A percentile compares a stretch with the other conserved stretches of the same genome.
These are phyloP conservation scores for Tokudaia muenninki DNA, from an alignment of 2,797 vertebrate genomes.

Conservation along the genomic window DNA sequence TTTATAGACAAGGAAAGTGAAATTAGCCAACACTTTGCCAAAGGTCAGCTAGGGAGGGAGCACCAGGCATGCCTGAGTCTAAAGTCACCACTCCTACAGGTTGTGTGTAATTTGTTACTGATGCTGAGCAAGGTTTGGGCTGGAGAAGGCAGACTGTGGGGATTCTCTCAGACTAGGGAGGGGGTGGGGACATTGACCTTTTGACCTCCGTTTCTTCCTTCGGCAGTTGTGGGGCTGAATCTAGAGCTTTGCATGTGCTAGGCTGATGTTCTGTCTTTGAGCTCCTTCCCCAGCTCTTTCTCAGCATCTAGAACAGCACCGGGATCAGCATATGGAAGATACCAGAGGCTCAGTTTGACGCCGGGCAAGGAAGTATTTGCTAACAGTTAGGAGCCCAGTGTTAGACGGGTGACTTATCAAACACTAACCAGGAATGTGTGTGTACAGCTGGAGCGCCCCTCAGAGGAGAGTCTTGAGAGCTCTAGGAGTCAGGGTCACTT, in stretches of 20 bases:
- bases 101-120: neutral
- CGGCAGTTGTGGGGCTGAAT: neutral
- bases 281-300: neutral
- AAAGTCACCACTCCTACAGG: neutral
- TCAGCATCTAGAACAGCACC: neutral
- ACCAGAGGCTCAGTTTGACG: neutral
- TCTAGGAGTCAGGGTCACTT: neutral
- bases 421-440: neutral
- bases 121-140: neutral
- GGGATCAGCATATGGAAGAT: neutral
- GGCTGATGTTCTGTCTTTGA: neutral
- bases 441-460: neutral
- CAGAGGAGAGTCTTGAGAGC: neutral
- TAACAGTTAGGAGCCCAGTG: neutral
- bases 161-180: neutral
- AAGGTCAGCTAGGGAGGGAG: neutral
- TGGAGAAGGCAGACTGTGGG: neutral
- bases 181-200: neutral
- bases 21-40: conserved; percentile 36
- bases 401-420: neutral
- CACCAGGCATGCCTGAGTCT: neutral
- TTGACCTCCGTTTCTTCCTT: neutral
- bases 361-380: neutral
- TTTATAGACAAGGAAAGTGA: conserved; percentile 42
- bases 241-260: neutral